A percentile compares a stretch with the other conserved stretches of the same genome.
Evolutionary conservation across 2,888 invertebrate species (phyloP).

Genomic region (Apamea monoglypha): DNA sequence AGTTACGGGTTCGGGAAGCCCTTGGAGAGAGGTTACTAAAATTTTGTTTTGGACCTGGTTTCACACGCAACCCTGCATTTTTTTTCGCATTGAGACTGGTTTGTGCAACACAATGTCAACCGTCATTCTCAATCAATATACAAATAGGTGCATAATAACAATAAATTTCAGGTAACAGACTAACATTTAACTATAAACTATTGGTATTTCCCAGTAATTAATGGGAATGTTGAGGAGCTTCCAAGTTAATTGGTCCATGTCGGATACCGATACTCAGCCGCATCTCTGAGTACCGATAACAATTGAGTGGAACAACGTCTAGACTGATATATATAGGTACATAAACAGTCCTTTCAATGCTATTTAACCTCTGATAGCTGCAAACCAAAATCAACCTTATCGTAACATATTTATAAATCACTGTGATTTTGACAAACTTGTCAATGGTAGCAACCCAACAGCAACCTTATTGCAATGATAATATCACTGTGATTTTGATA

Average conservation of each 20-base stretch:
- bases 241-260: constrained; percentile 3
- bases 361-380: background rate
- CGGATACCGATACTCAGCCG: background rate
- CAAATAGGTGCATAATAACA: background rate
- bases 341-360: background rate
- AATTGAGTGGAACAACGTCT: background rate
- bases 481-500: too few relatives aligned
- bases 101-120: background rate
- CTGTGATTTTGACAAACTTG: background rate
- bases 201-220: background rate
- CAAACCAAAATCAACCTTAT: background rate
- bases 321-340: background rate
- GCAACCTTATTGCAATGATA: too few relatives aligned
- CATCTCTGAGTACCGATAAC: constrained; percentile 10
- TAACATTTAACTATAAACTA: background rate
- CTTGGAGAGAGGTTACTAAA: too few relatives aligned
- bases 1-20: too few relatives aligned
- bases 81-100: background rate
- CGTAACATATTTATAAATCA: background rate
- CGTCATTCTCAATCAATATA: background rate
- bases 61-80: too few relatives aligned
- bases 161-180: background rate
- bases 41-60: too few relatives aligned
- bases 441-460: too few relatives aligned
- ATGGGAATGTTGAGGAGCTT: constrained; percentile 2